Conservation (phyloP, 2,888 invertebrate genomes). For the Odiellus spinosus region DNA sequence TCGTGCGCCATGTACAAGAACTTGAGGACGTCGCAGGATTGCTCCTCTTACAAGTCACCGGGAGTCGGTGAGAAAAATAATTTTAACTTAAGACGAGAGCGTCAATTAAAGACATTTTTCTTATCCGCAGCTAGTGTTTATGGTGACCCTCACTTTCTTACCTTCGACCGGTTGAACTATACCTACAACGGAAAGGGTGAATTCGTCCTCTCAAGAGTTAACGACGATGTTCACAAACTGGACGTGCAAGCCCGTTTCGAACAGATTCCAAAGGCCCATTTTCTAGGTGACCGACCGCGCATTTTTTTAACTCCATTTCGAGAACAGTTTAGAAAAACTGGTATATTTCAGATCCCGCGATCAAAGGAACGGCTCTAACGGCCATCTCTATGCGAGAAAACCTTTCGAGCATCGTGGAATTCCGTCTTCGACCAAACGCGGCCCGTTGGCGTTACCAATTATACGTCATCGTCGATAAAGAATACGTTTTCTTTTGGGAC, state of each 20-base stretch:
- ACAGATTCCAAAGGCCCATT: slow-evolving; percentile 7
- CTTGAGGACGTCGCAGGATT: slow-evolving; percentile 86
- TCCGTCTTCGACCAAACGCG: slow-evolving; percentile 61
- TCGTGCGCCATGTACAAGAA: slow-evolving; percentile 89
- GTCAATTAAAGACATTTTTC: no score
- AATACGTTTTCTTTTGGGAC: slow-evolving; percentile 71
- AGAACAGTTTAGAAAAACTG: background rate
- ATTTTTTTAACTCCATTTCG: no score
- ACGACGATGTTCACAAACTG: slow-evolving; percentile 54
- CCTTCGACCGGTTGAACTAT: slow-evolving; percentile 76
- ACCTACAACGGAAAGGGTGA: slow-evolving; percentile 92
- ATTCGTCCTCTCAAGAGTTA: slow-evolving; percentile 62
- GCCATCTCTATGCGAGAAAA: slow-evolving; percentile 55
- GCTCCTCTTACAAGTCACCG: slow-evolving; percentile 86
- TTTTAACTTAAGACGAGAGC: no score
- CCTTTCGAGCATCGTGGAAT: slow-evolving; percentile 67
- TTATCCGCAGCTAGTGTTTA: slow-evolving; percentile 53
- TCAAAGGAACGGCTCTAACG: slow-evolving; percentile 29
- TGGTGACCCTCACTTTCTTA: slow-evolving; percentile 85
- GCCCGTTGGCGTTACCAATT: slow-evolving; percentile 80
- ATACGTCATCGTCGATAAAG: slow-evolving; percentile 76
- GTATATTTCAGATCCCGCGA: slow-evolving; percentile 7
- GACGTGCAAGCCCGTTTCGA: slow-evolving; percentile 53
- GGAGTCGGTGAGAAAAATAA: slow-evolving; percentile 52
- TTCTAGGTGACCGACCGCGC: background rate